These are phyloP conservation scores for Acheta domesticus DNA, from an alignment of 2,888 invertebrate genomes.

Conservation along the genomic window DNA sequence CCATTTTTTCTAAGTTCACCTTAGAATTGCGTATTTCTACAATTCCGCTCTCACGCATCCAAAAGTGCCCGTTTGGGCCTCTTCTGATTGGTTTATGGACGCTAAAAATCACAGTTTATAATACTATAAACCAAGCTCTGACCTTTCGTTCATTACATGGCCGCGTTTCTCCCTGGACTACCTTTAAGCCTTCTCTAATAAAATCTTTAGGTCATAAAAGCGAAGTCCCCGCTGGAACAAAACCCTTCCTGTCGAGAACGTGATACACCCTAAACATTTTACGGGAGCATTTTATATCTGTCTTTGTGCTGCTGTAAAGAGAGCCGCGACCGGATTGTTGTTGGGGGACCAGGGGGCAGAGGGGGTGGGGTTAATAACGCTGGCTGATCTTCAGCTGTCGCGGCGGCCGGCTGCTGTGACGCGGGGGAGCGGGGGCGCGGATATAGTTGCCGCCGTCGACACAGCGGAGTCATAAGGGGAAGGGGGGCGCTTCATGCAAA, in stretches of 20 bases:
- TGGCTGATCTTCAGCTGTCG: too few relatives aligned
- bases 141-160: neutral
- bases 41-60: too few relatives aligned
- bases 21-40: too few relatives aligned
- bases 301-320: neutral
- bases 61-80: neutral
- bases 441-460: too few relatives aligned
- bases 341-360: neutral
- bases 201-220: conserved; percentile 9
- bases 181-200: conserved; percentile 18
- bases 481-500: too few relatives aligned
- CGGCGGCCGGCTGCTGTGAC: too few relatives aligned
- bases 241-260: neutral
- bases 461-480: too few relatives aligned
- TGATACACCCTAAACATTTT: conserved; percentile 3
- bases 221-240: neutral
- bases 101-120: conserved; percentile 3
- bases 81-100: neutral
- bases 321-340: conserved; percentile 3
- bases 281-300: neutral
- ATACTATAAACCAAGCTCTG: neutral
- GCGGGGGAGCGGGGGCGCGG: too few relatives aligned
- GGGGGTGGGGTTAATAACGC: neutral
- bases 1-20: too few relatives aligned
- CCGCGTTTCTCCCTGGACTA: conserved; percentile 8